Evolutionary conservation across 2,797 vertebrate species (phyloP), one percentile per base, ranked within the genome.

Genomic region (Meda fulgida): DNA sequence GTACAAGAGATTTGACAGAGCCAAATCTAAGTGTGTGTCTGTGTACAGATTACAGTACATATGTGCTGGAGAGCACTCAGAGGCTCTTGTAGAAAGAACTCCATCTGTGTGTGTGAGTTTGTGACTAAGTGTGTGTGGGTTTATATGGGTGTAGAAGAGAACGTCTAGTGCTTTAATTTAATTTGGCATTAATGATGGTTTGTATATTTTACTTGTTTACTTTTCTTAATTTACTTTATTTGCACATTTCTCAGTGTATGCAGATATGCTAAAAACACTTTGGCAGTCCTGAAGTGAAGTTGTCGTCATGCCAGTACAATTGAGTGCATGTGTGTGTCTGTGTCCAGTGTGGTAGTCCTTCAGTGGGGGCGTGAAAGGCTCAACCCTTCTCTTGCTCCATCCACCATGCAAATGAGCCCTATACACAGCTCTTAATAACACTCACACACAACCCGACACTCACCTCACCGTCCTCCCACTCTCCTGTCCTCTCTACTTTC

Each of bases 351-450:
- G 73, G 73, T 82, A 86, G 85, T 66, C 75, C 73, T 88, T 75
- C 23, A 87, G 46, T 31, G 73, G 65, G 78, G 77, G 85, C 53
- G 48, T 75, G 51, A 85, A 81, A 78, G 81, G 75, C 70, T 77
- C 82, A 73, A 53, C 11, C 83, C 46, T 71, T 55, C 76, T 55
- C 83, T 72, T 34, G 34, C 53, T 34, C 36, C 80, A 83, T 87
- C 86, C 80, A 78, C 80, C 58, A 88, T 90, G 86, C 86, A 87
- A 90, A 90, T 90, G 72, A 86, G 67, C 43, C 53, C 80, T 66
- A 77, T 67, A 83, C 71, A 66, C 76, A 80, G 46, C 83, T 63
- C 87, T 85, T 71, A 48, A 85, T 71, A 80, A 67, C 78, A 84
- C 84, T 87, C 51, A 43, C 43, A 58, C 73, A 75, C 66, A 84